phyloP scores from a whole-genome alignment of 2,797 vertebrate genomes.

The Danionella dracula region DNA sequence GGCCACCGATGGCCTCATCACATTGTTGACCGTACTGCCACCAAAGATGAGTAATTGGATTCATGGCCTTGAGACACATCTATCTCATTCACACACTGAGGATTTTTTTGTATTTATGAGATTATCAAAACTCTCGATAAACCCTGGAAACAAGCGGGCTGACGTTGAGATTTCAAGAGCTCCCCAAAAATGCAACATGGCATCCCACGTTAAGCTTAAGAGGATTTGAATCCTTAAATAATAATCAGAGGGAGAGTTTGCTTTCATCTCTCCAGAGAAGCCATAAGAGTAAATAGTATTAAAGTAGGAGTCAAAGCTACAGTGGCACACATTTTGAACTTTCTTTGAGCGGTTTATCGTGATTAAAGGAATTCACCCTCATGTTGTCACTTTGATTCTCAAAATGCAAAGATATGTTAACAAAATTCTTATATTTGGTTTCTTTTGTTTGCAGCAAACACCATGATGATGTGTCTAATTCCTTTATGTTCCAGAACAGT shows the following conservation, averaged over 20 bases:
- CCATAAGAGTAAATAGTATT: conserved; percentile 40
- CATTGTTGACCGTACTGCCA: conserved; percentile 16
- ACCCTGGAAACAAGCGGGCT: conserved; percentile 26
- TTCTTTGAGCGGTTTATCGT: conserved; percentile 3
- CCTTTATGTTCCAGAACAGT: too few species aligned
- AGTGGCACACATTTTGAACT: conserved; percentile 2
- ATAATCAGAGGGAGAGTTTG: conserved; percentile 33
- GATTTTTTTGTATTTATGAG: conserved; percentile 33
- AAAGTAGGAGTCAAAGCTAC: conserved; percentile 22
- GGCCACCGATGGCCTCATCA: background rate
- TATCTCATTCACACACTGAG: conserved; percentile 21
- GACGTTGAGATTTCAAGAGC: conserved; percentile 34
- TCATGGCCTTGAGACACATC: conserved; percentile 40
- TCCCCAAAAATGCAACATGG: conserved; percentile 25
- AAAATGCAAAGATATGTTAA: too few species aligned
- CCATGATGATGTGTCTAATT: too few species aligned
- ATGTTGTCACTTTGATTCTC: too few species aligned
- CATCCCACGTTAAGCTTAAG: conserved; percentile 16
- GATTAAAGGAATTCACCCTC: conserved; percentile 18
- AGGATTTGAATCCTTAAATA: conserved; percentile 46
- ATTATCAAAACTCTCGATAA: conserved; percentile 40
- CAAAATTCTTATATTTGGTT: too few species aligned
- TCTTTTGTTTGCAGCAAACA: too few species aligned
- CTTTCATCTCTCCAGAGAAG: conserved; percentile 38
- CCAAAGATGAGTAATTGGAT: conserved; percentile 37